These are phyloP conservation scores for Leucopternis melanops DNA, from an alignment of 2,113 vertebrate genomes.

Conservation along the genomic window DNA sequence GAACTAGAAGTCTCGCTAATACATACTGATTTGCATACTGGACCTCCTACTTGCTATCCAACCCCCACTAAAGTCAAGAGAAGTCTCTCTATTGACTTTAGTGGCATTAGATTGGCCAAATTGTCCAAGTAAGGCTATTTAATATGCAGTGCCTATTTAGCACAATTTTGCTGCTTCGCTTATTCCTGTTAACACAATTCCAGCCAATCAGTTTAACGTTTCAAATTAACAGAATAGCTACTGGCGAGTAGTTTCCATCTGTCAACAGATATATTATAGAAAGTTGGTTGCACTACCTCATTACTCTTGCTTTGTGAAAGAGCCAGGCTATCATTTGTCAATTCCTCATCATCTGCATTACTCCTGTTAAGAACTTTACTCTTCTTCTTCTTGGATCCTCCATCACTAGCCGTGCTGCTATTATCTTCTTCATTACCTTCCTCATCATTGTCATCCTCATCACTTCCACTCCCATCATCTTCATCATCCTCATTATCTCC, in stretches of 20 bases:
- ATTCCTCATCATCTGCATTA: slow-evolving; percentile 89
- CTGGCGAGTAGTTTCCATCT: slow-evolving; percentile 40
- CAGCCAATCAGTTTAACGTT: slow-evolving; percentile 12
- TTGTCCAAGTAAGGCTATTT: background rate
- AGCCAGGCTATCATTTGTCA: slow-evolving; percentile 96
- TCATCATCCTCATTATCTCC: slow-evolving; percentile 82
- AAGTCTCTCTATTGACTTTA: background rate
- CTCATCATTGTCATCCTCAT: slow-evolving; percentile 79
- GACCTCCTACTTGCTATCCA: background rate
- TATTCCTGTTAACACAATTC: background rate
- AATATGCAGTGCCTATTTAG: background rate
- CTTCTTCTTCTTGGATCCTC: slow-evolving; percentile 85
- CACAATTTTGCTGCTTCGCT: background rate
- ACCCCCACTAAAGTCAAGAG: background rate
- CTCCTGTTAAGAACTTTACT: slow-evolving; percentile 82
- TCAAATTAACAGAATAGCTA: slow-evolving; percentile 33
- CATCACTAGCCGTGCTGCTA: slow-evolving; percentile 80
- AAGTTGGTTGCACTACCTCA: slow-evolving; percentile 85
- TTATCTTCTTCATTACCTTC: slow-evolving; percentile 76
- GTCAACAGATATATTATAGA: slow-evolving; percentile 75
- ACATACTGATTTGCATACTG: background rate
- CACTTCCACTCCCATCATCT: slow-evolving; percentile 78
- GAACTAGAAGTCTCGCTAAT: background rate
- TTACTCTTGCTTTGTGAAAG: slow-evolving; percentile 95
- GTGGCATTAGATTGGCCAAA: background rate